Base-by-base conservation (phyloP, 2,888 invertebrate genomes). In the Xanthia icteritia region DNA sequence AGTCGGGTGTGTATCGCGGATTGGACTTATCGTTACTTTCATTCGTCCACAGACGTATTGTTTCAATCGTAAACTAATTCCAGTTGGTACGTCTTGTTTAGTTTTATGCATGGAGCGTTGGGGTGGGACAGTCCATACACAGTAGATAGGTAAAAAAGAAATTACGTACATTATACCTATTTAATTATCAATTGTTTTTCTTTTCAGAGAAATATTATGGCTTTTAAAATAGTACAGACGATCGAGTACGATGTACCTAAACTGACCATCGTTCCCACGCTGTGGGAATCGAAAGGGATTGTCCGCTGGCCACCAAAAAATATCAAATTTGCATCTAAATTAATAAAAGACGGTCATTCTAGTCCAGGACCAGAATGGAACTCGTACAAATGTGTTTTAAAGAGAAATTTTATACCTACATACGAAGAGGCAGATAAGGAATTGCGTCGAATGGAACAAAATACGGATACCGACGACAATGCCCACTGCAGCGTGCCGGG, bases 351-450 rank as follows among this genome's bases (percentile, higher is more conserved):
- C 63, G 75, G 71, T 68, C 54, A 77, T 73, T 68, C 73, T 64
- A 73, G 63, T 68, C 73, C 73, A 77, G 73, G 77, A 68, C 73
- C 73, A 73, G 77, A 73, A 61, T 77, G 73, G 73, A 73, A 73
- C 73, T 73, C 73, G 56, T 68, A 64, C 56, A 56, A 77, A 73
- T 73, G 73, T 68, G 73, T 77, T 68, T 8, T 73, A 63, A 67
- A 79, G n/a, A 74, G 60, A 78, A 75, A 72, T 70, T 74, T 54
- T 75, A 72, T 54, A 51, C 78, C 66, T 66, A 72, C 72, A 13
- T 72, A 64, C 23, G 72, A 72, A 27, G 72, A 72, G 51, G 72
- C 72, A 39, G 51, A 72, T 54, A 72, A 64, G 39, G 72, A 72
- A 72, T 72, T 72, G 39, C 48, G 61, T 71, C 61, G 20, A 71